Evolutionary conservation across 2,888 invertebrate species (phyloP).

Genomic region (Laspeyria flexula): DNA sequence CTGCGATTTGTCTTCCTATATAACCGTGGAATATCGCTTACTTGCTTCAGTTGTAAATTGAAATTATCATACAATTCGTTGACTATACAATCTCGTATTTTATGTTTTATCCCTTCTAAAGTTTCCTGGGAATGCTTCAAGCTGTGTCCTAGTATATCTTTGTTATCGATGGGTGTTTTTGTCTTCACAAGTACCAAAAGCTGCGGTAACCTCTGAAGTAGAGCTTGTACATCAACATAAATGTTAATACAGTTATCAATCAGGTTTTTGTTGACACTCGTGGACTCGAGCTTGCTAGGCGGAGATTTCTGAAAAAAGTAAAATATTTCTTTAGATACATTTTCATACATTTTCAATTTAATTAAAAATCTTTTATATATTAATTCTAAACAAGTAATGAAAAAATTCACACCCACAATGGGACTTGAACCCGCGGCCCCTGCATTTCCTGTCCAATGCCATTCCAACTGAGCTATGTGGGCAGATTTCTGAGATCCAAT

Average conservation of each 20-base stretch:
- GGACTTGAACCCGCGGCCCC: no score
- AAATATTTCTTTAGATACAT: no score
- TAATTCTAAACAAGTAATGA: no score
- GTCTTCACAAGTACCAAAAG: constrained; percentile 61
- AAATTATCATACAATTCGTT: constrained; percentile 75
- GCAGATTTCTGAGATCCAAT: no score
- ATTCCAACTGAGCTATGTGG: no score
- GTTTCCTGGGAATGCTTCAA: constrained; percentile 60
- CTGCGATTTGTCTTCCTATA: constrained; percentile 97
- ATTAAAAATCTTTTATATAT: no score
- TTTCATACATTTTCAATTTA: no score
- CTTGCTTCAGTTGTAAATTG: constrained; percentile 90
- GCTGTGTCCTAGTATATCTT: constrained; percentile 60
- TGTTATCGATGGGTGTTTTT: constrained; percentile 60
- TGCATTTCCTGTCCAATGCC: no score
- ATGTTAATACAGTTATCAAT: constrained; percentile 74
- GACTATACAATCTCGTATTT: constrained; percentile 73
- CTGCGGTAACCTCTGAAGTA: constrained; percentile 63
- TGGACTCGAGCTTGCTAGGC: constrained; percentile 60
- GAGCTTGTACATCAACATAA: constrained; percentile 64
- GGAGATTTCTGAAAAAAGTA: constrained; percentile 61
- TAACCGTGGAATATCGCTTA: constrained; percentile 96
- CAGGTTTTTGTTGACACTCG: constrained; percentile 66
- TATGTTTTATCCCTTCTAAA: constrained; percentile 59
- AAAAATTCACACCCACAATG: no score